phyloP scores from a whole-genome alignment of 92 coral and sea anemone genomes.

The Porites evermanni region DNA sequence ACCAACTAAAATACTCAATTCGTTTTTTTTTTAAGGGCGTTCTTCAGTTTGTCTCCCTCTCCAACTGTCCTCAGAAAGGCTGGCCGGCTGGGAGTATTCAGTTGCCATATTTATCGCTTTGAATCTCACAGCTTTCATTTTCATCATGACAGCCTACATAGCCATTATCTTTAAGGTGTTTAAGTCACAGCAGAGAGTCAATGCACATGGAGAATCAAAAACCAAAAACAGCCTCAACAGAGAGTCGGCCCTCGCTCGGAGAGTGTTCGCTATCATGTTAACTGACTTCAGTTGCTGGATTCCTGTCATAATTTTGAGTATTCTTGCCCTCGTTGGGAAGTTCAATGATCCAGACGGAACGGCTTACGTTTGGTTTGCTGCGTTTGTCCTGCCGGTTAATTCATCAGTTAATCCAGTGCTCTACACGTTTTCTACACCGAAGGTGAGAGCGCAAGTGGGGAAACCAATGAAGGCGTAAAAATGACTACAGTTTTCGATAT shows the following conservation, averaged over 20 bases:
- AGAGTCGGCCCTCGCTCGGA: conserved; percentile 44
- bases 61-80: conserved; percentile 46
- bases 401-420: conserved; percentile 58
- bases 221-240: conserved; percentile 11
- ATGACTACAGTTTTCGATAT: too few species aligned
- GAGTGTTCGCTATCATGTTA: conserved; percentile 52
- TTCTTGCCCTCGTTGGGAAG: conserved; percentile 41
- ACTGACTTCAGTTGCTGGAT: conserved; percentile 65
- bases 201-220: conserved; percentile 25
- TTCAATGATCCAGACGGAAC: conserved; percentile 45
- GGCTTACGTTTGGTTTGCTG: conserved; percentile 65
- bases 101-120: conserved; percentile 45
- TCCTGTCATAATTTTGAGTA: conserved; percentile 57
- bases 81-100: conserved; percentile 68
- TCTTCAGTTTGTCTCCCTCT: conserved; percentile 64
- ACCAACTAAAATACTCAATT: too few species aligned
- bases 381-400: conserved; percentile 67
- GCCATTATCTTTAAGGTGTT: conserved; percentile 35
- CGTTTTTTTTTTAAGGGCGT: conserved; percentile 21
- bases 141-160: conserved; percentile 47
- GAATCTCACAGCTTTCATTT: conserved; percentile 45
- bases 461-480: background rate
- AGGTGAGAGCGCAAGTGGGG: background rate
- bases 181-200: conserved; percentile 12
- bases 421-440: conserved; percentile 62